Evolutionary conservation across 2,797 vertebrate genomes (phyloP), one percentile per base, ranked within the genome.

Genomic region (Diglossa cyanea): DNA sequence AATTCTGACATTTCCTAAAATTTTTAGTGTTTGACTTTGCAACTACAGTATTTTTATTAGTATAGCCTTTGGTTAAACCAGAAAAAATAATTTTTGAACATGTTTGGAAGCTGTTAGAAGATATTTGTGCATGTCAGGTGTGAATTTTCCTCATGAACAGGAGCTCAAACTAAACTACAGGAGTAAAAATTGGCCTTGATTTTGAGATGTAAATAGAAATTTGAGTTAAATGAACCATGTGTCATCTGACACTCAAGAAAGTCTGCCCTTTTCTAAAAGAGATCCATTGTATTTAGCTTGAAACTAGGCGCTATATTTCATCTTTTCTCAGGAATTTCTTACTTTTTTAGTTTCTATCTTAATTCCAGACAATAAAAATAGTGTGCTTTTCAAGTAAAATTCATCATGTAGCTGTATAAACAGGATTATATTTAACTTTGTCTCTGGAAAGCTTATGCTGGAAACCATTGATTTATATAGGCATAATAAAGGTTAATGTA

Each of bases 401-500:
- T 68, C 21, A 28, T 75, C 30, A 40, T 70, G 16, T 73, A 40
- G 33, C 30, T 84, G 19, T 66, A 45, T 66, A 88, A 94, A 70
- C 31, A 70, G 47, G 30, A 63, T 81, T 90, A 28, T 45, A 55
- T 86, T 90, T 92, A 84, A 77, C 40, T 78, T 85, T 26, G 40
- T 82, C 11, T 81, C 67, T 63, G 28, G 37, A 74, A 87, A 37
- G 12, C 11, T 85, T 62, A 50, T 68, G 26, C 57, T 93, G 66
- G 30, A 78, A 67, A 54, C 10, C 21, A 74, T 21, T 87, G 79
- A 90, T 93, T 95, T 93, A 73, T 88, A 30, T 31, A 80, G 80
- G 30, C 53, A 48, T 88, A 90, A 86, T 88, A 90, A 90, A 95
- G 60, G 63, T 88, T 90, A 86, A 83, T 74, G 53, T 90, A 93